Percentiles rank a stretch among this genome's conserved stretches.
phyloP scores from a whole-genome alignment of 2,888 invertebrate species.

The Clivina fossor region DNA sequence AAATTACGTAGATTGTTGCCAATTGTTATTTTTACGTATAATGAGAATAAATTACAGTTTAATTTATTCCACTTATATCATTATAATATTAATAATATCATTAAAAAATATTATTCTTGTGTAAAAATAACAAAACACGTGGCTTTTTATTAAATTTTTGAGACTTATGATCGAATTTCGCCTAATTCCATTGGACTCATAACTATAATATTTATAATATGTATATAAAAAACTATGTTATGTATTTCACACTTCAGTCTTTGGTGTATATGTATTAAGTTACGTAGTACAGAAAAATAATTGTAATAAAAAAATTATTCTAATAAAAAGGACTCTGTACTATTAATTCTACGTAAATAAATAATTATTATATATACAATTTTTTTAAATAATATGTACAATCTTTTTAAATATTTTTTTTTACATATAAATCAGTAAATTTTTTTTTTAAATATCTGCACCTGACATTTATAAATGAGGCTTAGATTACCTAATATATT shows the following conservation, averaged over 20 bases:
- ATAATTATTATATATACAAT: slow-evolving; percentile 25
- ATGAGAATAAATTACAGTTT: too few relatives aligned
- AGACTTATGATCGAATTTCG: too few relatives aligned
- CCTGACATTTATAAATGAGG: too few relatives aligned
- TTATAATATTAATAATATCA: too few relatives aligned
- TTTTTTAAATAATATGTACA: slow-evolving; percentile 14
- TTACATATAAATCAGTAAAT: slow-evolving; percentile 3
- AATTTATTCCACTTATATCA: too few relatives aligned
- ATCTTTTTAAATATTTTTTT: slow-evolving; percentile 12
- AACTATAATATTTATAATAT: slow-evolving; percentile 16
- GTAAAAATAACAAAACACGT: too few relatives aligned
- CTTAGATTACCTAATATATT: too few relatives aligned
- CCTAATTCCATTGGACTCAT: slow-evolving; percentile 25
- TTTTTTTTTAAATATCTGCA: slow-evolving; percentile 5
- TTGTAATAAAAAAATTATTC: slow-evolving; percentile 13
- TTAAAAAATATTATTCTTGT: too few relatives aligned
- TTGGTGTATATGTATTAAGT: slow-evolving; percentile 31
- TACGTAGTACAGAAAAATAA: slow-evolving; percentile 12
- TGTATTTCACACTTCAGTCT: slow-evolving; percentile 25
- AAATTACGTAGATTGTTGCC: too few relatives aligned
- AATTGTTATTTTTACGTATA: too few relatives aligned
- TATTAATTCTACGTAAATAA: slow-evolving; percentile 11
- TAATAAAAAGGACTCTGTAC: slow-evolving; percentile 20
- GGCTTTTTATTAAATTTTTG: too few relatives aligned
- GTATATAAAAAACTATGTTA: slow-evolving; percentile 11